Evolutionary conservation across 2,888 invertebrate genomes (phyloP), one percentile per base, ranked within the genome.

Genomic region (Platypus cylindrus): DNA sequence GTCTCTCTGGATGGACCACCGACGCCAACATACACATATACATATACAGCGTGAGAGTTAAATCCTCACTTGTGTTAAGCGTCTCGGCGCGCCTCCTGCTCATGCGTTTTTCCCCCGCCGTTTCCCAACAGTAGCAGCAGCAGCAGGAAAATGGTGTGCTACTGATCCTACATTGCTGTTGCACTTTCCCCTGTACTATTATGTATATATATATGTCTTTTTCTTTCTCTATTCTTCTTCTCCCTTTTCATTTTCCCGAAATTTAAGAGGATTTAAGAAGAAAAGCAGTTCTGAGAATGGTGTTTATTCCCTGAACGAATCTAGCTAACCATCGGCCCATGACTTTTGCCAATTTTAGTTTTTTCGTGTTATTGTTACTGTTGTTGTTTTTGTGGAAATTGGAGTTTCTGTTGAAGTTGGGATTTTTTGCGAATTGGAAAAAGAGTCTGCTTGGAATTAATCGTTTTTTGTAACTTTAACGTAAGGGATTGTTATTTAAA

Each of bases 41-140:
- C n/a, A n/a, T n/a, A n/a, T n/a, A n/a, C n/a, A n/a, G n/a, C n/a
- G n/a, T n/a, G n/a, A n/a, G 43, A 26, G 34, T 37, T 59, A 63
- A 62, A 60, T 60, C 60, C 51, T 60, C 60, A 62, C 63, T 62
- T 62, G 62, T 63, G 61, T 61, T 60, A 55, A 56, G 60, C 61
- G 58, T 55, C 62, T 59, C 56, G 61, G 54, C 58, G 59, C 56
- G 55, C 37, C 34, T 40, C 34, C 43, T 43, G 63, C 62, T 62
- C 62, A 60, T 62, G 60, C 63, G 63, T 61, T n/a, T n/a, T n/a
- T n/a, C 59, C 55, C 59, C 56, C 55, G 51, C 52, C 52, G 48
- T 45, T 49, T 9, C 9, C 9, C 20, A 20, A 52, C 50, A 48
- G 43, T 43, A 46, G 45, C 48, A 48, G 47, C 45, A 48, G 43